Evolutionary conservation across 2,888 invertebrate genomes (phyloP).

Genomic region (Drosophila testacea): DNA sequence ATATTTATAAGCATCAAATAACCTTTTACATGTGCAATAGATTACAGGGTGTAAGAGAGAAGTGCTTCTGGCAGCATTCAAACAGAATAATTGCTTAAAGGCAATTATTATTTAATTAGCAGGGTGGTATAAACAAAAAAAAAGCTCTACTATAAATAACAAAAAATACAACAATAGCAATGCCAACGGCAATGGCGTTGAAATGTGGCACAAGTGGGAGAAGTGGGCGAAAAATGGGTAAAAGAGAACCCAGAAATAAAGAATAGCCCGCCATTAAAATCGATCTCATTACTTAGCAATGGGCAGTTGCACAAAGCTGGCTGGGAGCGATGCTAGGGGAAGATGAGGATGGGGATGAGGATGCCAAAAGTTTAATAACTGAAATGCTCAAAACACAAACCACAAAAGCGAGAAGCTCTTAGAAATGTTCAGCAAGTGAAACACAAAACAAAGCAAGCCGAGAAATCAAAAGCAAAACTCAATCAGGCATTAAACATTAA

Average conservation of each 20-base stretch:
- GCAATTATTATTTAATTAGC: conserved; percentile 67
- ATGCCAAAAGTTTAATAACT: conserved; percentile 71
- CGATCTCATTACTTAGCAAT: conserved; percentile 80
- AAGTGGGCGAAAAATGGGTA: background rate
- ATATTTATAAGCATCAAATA: background rate
- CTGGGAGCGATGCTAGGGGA: background rate
- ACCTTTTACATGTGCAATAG: background rate
- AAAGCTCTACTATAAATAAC: conserved; percentile 19
- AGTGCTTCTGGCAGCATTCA: conserved; percentile 28
- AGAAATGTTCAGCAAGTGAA: conserved; percentile 59
- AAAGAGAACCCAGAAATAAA: conserved; percentile 24
- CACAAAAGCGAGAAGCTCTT: conserved; percentile 66
- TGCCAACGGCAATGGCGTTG: conserved; percentile 28
- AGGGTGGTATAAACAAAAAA: conserved; percentile 29
- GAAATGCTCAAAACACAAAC: conserved; percentile 74
- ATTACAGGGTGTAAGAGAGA: background rate
- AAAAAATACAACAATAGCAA: conserved; percentile 37
- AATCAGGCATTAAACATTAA: conserved; percentile 81
- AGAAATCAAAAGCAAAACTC: conserved; percentile 77
- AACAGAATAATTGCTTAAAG: conserved; percentile 54
- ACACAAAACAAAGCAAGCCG: conserved; percentile 61
- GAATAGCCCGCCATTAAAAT: conserved; percentile 65
- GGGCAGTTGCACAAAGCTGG: conserved; percentile 58
- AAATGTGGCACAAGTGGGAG: conserved; percentile 65
- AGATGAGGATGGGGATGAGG: background rate